Conservation (phyloP, 2,888 invertebrate genomes). For the Xestia ashworthii region DNA sequence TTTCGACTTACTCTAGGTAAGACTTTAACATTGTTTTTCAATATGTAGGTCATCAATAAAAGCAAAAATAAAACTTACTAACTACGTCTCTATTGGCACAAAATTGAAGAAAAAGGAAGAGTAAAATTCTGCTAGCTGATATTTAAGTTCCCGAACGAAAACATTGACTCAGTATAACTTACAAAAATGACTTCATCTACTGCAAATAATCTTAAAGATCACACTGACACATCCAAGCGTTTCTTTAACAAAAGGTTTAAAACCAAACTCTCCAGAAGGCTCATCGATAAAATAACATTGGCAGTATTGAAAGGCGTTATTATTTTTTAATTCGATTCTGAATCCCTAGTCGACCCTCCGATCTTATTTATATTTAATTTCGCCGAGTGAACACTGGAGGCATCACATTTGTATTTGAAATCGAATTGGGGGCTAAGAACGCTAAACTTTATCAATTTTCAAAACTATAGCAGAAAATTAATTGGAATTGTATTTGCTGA, state of each 20-base stretch:
- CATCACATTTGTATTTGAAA: constrained; percentile 65
- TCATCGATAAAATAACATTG: constrained; percentile 64
- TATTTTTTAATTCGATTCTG: constrained; percentile 83
- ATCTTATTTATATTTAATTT: constrained; percentile 85
- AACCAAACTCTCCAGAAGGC: constrained; percentile 29
- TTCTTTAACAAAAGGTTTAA: constrained; percentile 28
- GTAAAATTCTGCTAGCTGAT: not conserved
- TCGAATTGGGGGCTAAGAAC: constrained; percentile 57
- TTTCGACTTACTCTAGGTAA: not conserved
- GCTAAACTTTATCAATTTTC: constrained; percentile 59
- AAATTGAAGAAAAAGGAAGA: not conserved
- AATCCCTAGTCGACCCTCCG: constrained; percentile 74
- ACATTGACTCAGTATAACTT: constrained; percentile 16
- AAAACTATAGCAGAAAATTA: constrained; percentile 59
- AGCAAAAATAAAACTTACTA: too few relatives aligned
- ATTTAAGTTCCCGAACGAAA: not conserved
- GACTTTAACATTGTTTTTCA: not conserved
- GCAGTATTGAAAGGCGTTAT: constrained; percentile 68
- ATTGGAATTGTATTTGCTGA: constrained; percentile 57
- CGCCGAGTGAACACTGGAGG: constrained; percentile 68
- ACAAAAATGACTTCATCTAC: constrained; percentile 12
- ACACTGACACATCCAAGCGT: constrained; percentile 10
- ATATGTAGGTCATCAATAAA: not conserved
- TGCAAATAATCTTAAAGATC: constrained; percentile 21
- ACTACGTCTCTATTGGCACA: not conserved